Percentiles rank a stretch among this genome's conserved stretches.
phyloP scores from a whole-genome alignment of 2,113 vertebrate genomes.

The Apistogramma diplotaenia region DNA sequence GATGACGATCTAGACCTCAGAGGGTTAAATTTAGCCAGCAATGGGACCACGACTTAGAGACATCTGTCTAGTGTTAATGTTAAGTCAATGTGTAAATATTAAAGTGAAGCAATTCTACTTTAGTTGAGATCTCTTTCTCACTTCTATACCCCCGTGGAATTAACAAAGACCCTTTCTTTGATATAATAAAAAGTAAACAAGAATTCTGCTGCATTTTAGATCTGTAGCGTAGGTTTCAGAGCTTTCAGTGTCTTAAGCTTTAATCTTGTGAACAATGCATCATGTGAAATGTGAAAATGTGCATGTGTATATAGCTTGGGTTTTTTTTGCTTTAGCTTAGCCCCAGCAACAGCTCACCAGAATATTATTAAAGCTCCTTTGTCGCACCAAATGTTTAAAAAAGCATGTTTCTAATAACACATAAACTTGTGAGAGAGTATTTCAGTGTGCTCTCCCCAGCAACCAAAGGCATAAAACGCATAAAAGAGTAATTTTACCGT shows the following conservation, averaged over 20 bases:
- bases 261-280: neutral
- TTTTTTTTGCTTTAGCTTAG: neutral
- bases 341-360: neutral
- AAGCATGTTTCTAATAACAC: neutral
- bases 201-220: neutral
- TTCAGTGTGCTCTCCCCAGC: neutral
- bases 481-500: neutral
- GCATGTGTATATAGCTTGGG: no score
- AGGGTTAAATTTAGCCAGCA: no score
- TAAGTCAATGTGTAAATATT: neutral
- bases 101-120: neutral
- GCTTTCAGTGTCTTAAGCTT: neutral
- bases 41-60: neutral
- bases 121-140: neutral
- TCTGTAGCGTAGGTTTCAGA: neutral
- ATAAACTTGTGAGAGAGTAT: neutral
- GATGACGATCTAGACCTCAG: no score
- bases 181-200: neutral
- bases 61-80: neutral
- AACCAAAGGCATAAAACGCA: neutral
- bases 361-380: neutral
- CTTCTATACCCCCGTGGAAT: neutral
- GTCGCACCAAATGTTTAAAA: neutral
- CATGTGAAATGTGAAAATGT: neutral
- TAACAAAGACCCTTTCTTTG: neutral